Evolutionary conservation across 2,888 invertebrate genomes (phyloP), one percentile per base, ranked within the genome.

Genomic region (Allygus modestus): DNA sequence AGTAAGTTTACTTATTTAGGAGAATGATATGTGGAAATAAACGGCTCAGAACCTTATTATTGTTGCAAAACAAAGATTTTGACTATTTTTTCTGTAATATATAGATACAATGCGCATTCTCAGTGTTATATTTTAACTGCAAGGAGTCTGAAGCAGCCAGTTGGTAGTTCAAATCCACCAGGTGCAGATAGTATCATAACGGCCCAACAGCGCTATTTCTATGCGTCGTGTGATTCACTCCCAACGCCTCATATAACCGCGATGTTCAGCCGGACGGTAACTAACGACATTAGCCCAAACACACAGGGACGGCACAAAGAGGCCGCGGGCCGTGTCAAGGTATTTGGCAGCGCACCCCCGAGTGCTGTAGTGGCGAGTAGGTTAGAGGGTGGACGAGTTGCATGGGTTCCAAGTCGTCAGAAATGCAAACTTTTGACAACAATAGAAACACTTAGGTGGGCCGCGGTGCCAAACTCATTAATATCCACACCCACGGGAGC

Each of bases 371-470:
- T n/a, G 12, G 61, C 69, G 12, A 28, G 71, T 77, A 37, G 28
- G 75, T 23, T 37, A 37, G 46, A 46, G 43, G 75, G 75, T 77
- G 46, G 28, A 77, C 46, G 46, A 37, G 46, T 28, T 77, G 75
- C 75, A 77, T 46, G 5, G 75, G n/a, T 71, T 71, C 71, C 71
- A 71, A 71, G 71, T 71, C 71, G 31, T 51, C 79, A 79, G 79
- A 79, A 51, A 79, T 79, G 79, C 79, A 79, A 79, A 79, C 79
- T 79, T 79, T 79, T 79, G 79, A 79, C 79, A 79, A 79, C 79
- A 79, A 79, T 79, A 79, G 79, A 54, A 79, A 79, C 79, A 54
- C 79, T 54, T 79, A 79, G 79, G 46, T 79, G 79, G 58, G 79
- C 33, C 54, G 31, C 28, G 58, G 79, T 54, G 79, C 79, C 79